Evolutionary conservation across 2,888 invertebrate genomes (phyloP).

Genomic region (Patella caerulea): DNA sequence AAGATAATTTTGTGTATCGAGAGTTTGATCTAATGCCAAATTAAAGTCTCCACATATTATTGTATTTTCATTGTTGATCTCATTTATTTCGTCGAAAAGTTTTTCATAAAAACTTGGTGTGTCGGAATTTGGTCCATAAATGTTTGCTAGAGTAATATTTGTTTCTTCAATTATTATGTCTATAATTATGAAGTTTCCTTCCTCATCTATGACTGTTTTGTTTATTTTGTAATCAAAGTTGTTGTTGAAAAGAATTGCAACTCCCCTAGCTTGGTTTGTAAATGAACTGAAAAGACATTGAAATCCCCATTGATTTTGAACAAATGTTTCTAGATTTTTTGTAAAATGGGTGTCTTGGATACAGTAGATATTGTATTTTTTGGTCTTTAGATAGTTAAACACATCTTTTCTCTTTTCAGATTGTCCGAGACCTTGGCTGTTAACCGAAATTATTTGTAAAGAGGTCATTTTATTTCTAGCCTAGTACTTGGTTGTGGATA

Average conservation of each 20-base stretch:
- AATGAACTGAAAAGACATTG: background rate
- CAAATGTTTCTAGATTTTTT: background rate
- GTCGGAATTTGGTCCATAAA: conserved; percentile 25
- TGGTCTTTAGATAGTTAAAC: background rate
- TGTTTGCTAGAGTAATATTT: background rate
- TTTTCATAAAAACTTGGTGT: conserved; percentile 18
- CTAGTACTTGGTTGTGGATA: too few relatives aligned
- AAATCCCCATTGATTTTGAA: background rate
- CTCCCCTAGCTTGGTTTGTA: background rate
- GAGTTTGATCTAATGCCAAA: conserved; percentile 16
- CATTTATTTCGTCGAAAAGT: conserved; percentile 1
- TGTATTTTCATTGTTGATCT: background rate
- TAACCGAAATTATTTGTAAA: background rate
- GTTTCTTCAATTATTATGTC: background rate
- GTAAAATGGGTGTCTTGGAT: background rate
- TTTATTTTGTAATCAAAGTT: background rate
- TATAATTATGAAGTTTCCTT: background rate
- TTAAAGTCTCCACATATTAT: conserved; percentile 17
- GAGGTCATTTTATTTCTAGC: background rate
- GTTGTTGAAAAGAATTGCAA: background rate
- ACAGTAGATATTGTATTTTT: conserved; percentile 2
- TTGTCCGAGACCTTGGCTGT: background rate
- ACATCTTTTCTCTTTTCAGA: conserved; percentile 2
- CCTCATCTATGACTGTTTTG: background rate
- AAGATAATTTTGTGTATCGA: conserved; percentile 10